Conservation (phyloP, 1,140 invertebrate genomes). For the Bombyx mori region ASM3026992v2 NC_085117.1:12223501-12224000, state of each 20-base stretch:
- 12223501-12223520: too few relatives aligned
- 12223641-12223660: slow-evolving; percentile 43
- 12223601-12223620: slow-evolving; percentile 80
- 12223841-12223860: slow-evolving; percentile 40
- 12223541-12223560: slow-evolving; percentile 79
- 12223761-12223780: too few relatives aligned
- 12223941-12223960: slow-evolving; percentile 4
- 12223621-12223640: slow-evolving; percentile 33
- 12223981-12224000: too few relatives aligned
- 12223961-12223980: too few relatives aligned
- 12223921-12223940: slow-evolving; percentile 58
- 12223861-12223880: slow-evolving; percentile 29
- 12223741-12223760: too few relatives aligned
- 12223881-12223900: slow-evolving; percentile 10
- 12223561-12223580: slow-evolving; percentile 72
- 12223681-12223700: slow-evolving; percentile 53
- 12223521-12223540: slow-evolving; percentile 75
- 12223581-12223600: slow-evolving; percentile 82
- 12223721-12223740: neutral
- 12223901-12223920: slow-evolving; percentile 40
- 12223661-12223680: slow-evolving; percentile 45
- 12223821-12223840: too few relatives aligned
- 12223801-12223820: too few relatives aligned
- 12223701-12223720: slow-evolving; percentile 61
- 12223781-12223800: too few relatives aligned